Percentiles rank a stretch among this genome's conserved stretches.
These are phyloP conservation scores for Chitala chitala DNA, from an alignment of 2,113 vertebrate species.

Conservation along the genomic window DNA sequence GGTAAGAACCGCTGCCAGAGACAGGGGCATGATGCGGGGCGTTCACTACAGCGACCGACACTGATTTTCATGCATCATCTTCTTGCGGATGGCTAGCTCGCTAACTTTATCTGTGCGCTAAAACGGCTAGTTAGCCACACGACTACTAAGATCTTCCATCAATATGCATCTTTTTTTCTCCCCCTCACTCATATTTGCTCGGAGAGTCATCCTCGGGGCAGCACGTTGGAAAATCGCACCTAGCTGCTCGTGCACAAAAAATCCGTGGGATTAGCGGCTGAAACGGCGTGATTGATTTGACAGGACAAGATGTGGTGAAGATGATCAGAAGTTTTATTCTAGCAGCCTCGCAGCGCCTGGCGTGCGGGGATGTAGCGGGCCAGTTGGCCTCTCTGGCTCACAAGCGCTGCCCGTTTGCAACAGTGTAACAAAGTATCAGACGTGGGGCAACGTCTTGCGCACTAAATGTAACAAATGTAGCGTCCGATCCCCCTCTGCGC, in stretches of 20 bases:
- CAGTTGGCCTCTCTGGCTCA: not conserved
- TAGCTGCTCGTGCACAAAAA: not conserved
- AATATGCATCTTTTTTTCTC: not conserved
- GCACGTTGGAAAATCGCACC: not conserved
- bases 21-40: conserved; percentile 26
- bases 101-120: conserved; percentile 15
- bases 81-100: not conserved
- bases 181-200: not conserved
- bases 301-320: conserved; percentile 3
- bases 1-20: conserved; percentile 61
- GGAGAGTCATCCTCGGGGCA: conserved; percentile 9
- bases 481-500: not conserved
- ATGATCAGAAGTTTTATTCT: conserved; percentile 22
- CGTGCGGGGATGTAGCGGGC: conserved; percentile 3
- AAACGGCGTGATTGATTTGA: not conserved
- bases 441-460: no score
- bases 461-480: no score
- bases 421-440: no score
- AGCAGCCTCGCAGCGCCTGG: not conserved
- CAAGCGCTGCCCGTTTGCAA: not conserved
- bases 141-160: not conserved
- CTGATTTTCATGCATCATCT: not conserved
- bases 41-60: not conserved
- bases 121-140: conserved; percentile 11
- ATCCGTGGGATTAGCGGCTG: not conserved